Evolutionary conservation across 2,797 vertebrate species (phyloP).

Genomic region (Urosaurus nigricauda): DNA sequence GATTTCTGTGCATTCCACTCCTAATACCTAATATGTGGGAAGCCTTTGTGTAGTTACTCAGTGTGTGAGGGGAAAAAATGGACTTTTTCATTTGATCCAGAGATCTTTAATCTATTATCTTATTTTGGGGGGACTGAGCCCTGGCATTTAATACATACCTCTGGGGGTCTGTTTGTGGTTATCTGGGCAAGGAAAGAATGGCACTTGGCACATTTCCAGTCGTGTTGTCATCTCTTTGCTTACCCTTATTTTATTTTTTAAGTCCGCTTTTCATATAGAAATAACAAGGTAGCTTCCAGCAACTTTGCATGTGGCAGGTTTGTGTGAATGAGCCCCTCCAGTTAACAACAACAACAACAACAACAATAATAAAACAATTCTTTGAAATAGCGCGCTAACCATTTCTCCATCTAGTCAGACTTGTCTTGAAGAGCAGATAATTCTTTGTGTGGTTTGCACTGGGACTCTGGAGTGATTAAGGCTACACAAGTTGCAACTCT

Average conservation of each 20-base stretch:
- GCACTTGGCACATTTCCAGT: not conserved
- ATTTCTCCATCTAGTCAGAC: not conserved
- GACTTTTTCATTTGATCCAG: not conserved
- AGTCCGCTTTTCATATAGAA: too few species aligned
- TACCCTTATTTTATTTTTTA: not conserved
- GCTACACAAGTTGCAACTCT: too few species aligned
- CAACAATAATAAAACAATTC: too few species aligned
- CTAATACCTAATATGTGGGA: too few species aligned
- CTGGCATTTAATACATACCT: too few species aligned
- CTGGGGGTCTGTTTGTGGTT: not conserved
- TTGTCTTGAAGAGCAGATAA: not conserved
- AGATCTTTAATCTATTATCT: not conserved
- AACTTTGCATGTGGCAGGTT: not conserved
- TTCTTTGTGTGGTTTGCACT: not conserved
- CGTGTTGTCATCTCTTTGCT: not conserved
- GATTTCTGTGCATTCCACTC: not conserved
- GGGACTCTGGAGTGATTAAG: not conserved
- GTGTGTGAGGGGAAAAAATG: not conserved
- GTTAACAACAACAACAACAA: too few species aligned
- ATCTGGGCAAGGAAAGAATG: not conserved
- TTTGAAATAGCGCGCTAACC: too few species aligned
- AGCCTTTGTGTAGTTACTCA: not conserved
- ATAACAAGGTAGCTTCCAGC: not conserved
- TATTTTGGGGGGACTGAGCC: not conserved
- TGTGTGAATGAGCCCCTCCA: not conserved